A percentile compares a stretch with the other conserved stretches of the same genome.
phyloP scores from a whole-genome alignment of 2,113 vertebrate species.

The Pycnonotus jocosus region DNA sequence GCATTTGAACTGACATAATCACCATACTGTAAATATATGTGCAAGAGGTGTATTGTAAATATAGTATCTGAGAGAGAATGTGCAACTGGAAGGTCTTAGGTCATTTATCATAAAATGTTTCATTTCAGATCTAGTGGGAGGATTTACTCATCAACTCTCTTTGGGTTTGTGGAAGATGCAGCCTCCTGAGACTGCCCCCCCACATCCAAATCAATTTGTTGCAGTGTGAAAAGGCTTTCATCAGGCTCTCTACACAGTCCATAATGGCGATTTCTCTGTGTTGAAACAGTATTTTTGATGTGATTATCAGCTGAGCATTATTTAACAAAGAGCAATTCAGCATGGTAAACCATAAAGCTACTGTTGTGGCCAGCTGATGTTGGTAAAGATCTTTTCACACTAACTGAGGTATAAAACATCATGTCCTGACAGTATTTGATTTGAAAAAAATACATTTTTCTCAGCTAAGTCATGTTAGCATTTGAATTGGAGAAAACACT shows the following conservation, averaged over 20 bases:
- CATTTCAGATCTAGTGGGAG: neutral
- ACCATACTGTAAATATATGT: neutral
- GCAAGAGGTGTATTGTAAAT: neutral
- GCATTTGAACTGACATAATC: neutral
- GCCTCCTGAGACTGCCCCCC: neutral
- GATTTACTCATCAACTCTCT: neutral
- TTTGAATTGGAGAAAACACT: neutral
- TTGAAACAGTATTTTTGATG: neutral
- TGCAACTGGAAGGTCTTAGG: neutral
- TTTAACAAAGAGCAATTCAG: neutral
- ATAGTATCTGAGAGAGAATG: neutral
- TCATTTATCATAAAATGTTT: neutral
- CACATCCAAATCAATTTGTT: neutral
- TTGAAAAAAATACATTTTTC: neutral
- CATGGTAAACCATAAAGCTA: neutral
- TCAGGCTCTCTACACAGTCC: neutral
- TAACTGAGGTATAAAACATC: neutral
- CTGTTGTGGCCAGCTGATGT: neutral
- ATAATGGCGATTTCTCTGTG: neutral
- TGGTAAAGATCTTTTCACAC: conserved; percentile 8
- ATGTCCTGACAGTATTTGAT: neutral
- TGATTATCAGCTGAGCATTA: neutral
- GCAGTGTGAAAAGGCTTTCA: neutral
- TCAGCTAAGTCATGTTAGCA: neutral
- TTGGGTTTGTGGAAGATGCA: neutral